phyloP scores from a whole-genome alignment of 2,113 vertebrate species.

The Elephas maximus region DNA sequence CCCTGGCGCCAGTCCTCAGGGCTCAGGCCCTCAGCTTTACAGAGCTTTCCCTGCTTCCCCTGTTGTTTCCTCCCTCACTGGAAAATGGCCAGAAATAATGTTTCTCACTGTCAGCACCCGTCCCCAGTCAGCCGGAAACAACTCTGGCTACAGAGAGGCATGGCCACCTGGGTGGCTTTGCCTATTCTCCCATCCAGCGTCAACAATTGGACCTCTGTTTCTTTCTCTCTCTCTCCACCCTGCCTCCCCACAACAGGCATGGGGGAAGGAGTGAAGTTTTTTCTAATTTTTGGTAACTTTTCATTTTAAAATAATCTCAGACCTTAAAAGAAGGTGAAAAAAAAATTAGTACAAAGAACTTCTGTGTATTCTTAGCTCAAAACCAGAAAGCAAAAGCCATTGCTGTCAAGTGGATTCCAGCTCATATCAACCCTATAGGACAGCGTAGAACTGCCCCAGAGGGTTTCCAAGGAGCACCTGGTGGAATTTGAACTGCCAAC shows the following conservation, averaged over 20 bases:
- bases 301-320: conserved; percentile 34
- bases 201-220: no score
- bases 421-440: no score
- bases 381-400: no score
- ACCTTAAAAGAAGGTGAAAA: neutral
- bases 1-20: neutral
- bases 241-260: neutral
- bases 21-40: neutral
- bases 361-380: neutral
- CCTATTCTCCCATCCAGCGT: fast-evolving
- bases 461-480: no score
- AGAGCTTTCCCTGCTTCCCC: conserved; percentile 46
- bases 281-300: neutral
- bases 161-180: fast-evolving
- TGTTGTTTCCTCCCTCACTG: neutral
- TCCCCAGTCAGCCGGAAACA: neutral
- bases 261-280: neutral
- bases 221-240: no score
- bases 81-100: conserved; percentile 38
- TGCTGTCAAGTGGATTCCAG: no score
- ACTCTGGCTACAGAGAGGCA: neutral
- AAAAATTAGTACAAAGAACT: neutral
- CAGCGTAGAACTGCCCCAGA: no score
- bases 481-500: no score
- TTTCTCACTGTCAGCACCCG: neutral